phyloP scores from a whole-genome alignment of 2,888 invertebrate genomes.

The Anticlea derivata region DNA sequence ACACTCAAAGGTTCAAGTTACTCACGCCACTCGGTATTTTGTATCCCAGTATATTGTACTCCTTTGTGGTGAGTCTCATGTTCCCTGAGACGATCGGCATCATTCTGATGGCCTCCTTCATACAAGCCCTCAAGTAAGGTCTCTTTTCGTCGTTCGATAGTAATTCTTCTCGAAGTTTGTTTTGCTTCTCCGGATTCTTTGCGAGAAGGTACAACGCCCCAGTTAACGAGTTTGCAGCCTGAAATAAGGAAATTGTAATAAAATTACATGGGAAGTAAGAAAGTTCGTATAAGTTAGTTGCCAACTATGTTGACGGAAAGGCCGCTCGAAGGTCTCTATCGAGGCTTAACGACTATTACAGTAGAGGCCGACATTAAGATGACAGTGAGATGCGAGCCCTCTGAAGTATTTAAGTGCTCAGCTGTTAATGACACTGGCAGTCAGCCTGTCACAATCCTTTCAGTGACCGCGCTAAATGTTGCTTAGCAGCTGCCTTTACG shows the following conservation, averaged over 20 bases:
- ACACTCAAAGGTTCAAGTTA: not conserved
- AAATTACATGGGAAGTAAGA: too few species aligned
- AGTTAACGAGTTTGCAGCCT: slow-evolving; percentile 84
- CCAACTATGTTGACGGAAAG: too few species aligned
- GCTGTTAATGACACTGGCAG: too few species aligned
- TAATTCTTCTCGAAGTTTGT: slow-evolving; percentile 84
- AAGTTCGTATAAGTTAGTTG: too few species aligned
- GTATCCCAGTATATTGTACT: slow-evolving; percentile 86
- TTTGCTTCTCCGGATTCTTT: slow-evolving; percentile 85
- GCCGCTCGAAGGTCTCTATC: too few species aligned
- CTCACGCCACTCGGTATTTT: slow-evolving; percentile 83
- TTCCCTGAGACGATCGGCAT: slow-evolving; percentile 85
- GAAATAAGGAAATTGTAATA: slow-evolving; percentile 24
- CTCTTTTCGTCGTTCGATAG: slow-evolving; percentile 48
- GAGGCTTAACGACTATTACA: too few species aligned
- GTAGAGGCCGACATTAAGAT: too few species aligned
- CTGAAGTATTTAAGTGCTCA: too few species aligned
- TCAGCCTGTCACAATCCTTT: too few species aligned
- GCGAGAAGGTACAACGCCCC: slow-evolving; percentile 85
- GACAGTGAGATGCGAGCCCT: too few species aligned
- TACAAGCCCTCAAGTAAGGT: slow-evolving; percentile 87
- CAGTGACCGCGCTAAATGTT: too few species aligned
- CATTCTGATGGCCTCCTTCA: slow-evolving; percentile 88
- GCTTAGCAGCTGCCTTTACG: too few species aligned
- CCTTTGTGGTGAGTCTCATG: slow-evolving; percentile 75